Percentiles rank a stretch among this genome's conserved stretches.
Conservation (phyloP, 2,888 invertebrate species). For the Galerucella pusilla region DNA sequence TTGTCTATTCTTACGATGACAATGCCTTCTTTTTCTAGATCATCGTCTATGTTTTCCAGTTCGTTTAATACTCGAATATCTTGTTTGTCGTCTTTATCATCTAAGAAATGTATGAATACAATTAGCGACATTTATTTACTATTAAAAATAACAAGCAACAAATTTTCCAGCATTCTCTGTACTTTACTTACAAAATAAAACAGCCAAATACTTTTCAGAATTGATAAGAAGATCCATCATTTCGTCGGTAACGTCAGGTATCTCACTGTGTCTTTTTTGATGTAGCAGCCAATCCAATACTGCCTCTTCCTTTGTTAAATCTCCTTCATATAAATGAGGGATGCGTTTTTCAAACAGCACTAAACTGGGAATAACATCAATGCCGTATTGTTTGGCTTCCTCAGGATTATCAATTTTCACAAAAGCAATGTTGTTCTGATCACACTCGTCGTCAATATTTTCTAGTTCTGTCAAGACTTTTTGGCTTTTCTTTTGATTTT, state of each 20-base stretch:
- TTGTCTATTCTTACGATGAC: slow-evolving; percentile 92
- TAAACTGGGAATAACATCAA: slow-evolving; percentile 84
- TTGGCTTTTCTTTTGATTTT: slow-evolving; percentile 90
- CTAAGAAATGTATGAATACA: slow-evolving; percentile 63
- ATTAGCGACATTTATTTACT: neutral
- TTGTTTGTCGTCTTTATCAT: slow-evolving; percentile 91
- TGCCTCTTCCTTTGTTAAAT: slow-evolving; percentile 90
- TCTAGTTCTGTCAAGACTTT: slow-evolving; percentile 86
- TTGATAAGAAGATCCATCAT: slow-evolving; percentile 93
- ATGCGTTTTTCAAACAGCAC: slow-evolving; percentile 77
- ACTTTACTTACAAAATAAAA: slow-evolving; percentile 87
- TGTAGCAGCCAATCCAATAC: slow-evolving; percentile 90
- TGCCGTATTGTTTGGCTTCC: slow-evolving; percentile 91
- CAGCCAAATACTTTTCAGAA: slow-evolving; percentile 82
- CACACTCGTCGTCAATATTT: slow-evolving; percentile 94
- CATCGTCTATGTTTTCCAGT: slow-evolving; percentile 92
- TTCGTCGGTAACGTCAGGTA: slow-evolving; percentile 92
- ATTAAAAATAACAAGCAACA: neutral
- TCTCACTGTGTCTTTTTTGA: slow-evolving; percentile 90
- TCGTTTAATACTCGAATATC: slow-evolving; percentile 89
- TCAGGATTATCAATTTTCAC: slow-evolving; percentile 90
- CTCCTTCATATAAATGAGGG: slow-evolving; percentile 72
- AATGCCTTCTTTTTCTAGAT: slow-evolving; percentile 89
- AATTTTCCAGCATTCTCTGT: neutral
- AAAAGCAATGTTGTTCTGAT: slow-evolving; percentile 90